Evolutionary conservation across 2,797 vertebrate species (phyloP).

Genomic region (Rhabdophis nuchalis): DNA sequence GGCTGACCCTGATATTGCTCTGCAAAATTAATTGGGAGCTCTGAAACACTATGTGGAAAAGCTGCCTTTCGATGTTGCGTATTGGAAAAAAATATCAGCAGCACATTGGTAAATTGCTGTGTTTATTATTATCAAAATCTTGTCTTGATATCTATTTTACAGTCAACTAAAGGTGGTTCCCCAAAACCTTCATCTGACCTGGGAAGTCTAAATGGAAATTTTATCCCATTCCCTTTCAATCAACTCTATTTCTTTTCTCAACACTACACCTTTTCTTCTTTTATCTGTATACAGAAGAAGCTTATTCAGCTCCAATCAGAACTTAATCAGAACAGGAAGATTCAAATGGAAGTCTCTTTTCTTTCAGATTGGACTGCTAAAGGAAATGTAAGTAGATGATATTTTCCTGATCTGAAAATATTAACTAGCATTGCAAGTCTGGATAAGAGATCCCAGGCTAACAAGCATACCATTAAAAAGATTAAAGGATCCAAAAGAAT

Average conservation of each 20-base stretch:
- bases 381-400: not conserved
- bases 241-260: not conserved
- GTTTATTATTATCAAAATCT: not conserved
- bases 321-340: not conserved
- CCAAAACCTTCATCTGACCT: not conserved
- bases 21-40: slow-evolving; percentile 15
- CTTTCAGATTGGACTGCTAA: not conserved
- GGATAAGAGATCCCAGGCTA: not conserved
- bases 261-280: not conserved
- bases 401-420: not conserved
- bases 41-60: not conserved
- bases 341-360: not conserved
- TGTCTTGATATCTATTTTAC: not conserved
- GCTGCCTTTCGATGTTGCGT: not conserved
- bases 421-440: not conserved
- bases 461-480: not conserved
- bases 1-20: slow-evolving; percentile 15
- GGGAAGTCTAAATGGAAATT: not conserved
- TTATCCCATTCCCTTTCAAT: not conserved
- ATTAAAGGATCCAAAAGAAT: not conserved
- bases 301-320: not conserved
- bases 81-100: not conserved
- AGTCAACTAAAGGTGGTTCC: not conserved
- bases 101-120: not conserved
- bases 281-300: not conserved